Conservation (phyloP, 1,140 invertebrate genomes). For the Sinella curviseta region DNA sequence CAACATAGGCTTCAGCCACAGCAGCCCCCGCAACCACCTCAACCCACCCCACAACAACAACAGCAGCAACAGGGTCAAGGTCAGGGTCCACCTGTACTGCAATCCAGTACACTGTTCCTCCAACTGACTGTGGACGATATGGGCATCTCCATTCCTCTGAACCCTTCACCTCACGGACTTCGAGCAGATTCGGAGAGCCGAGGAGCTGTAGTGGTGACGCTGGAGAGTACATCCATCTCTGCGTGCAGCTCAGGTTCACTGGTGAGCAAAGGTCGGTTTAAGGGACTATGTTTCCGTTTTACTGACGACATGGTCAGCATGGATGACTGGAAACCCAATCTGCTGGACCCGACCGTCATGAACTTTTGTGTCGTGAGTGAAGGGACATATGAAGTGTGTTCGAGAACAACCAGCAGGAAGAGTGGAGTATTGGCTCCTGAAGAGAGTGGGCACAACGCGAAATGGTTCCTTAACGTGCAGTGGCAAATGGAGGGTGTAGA, state of each 20-base stretch:
- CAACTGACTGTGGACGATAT: slow-evolving; percentile 95
- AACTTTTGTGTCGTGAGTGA: slow-evolving; percentile 96
- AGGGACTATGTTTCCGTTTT: slow-evolving; percentile 87
- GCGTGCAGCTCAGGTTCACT: slow-evolving; percentile 79
- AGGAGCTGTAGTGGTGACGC: slow-evolving; percentile 87
- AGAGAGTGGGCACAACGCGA: slow-evolving; percentile 75
- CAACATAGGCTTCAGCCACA: background rate
- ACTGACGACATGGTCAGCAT: slow-evolving; percentile 96
- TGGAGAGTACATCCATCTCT: slow-evolving; percentile 91
- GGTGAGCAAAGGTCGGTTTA: slow-evolving; percentile 74
- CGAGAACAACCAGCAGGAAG: slow-evolving; percentile 39
- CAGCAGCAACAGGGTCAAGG: background rate
- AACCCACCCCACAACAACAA: background rate
- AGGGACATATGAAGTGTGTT: slow-evolving; percentile 80
- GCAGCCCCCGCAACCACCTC: background rate
- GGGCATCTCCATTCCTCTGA: slow-evolving; percentile 91
- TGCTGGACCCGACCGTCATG: slow-evolving; percentile 77
- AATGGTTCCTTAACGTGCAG: slow-evolving; percentile 96
- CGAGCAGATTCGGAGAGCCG: slow-evolving; percentile 71
- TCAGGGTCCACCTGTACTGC: slow-evolving; percentile 41
- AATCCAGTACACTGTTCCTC: slow-evolving; percentile 86
- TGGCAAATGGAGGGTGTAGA: slow-evolving; percentile 99
- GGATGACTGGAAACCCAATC: slow-evolving; percentile 95
- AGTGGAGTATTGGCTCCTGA: background rate
- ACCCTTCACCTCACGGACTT: slow-evolving; percentile 67